A percentile compares a stretch with the other conserved stretches of the same genome.
Evolutionary conservation across 2,888 invertebrate species (phyloP).

Genomic region (Yponomeuta sedellus): DNA sequence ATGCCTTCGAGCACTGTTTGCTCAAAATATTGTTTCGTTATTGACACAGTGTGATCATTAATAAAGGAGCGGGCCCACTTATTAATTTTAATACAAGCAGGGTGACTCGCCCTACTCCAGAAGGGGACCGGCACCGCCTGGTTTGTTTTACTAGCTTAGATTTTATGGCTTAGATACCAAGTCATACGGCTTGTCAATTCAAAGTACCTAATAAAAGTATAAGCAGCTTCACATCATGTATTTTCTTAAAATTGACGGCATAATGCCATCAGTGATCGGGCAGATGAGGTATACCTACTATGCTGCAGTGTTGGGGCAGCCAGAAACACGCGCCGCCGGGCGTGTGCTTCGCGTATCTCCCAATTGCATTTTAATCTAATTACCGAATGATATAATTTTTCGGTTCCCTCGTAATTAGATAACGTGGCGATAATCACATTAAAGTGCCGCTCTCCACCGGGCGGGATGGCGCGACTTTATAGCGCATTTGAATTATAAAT

Average conservation of each 20-base stretch:
- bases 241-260: no score
- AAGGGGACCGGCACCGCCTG: slow-evolving; percentile 50
- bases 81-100: slow-evolving; percentile 74
- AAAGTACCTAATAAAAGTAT: background rate
- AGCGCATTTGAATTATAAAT: slow-evolving; percentile 22
- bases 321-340: slow-evolving; percentile 17
- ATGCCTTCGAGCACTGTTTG: slow-evolving; percentile 43
- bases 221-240: background rate
- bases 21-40: slow-evolving; percentile 69
- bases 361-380: slow-evolving; percentile 76
- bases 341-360: slow-evolving; percentile 67
- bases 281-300: background rate
- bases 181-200: background rate
- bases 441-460: slow-evolving; percentile 52
- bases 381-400: slow-evolving; percentile 73
- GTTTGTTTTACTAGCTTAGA: slow-evolving; percentile 68
- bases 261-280: background rate
- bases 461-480: slow-evolving; percentile 40
- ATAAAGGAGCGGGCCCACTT: slow-evolving; percentile 69
- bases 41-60: slow-evolving; percentile 74
- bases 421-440: slow-evolving; percentile 68
- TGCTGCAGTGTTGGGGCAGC: background rate
- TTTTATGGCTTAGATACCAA: slow-evolving; percentile 51
- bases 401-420: slow-evolving; percentile 71
- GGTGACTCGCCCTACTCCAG: slow-evolving; percentile 49